Evolutionary conservation across 1,140 invertebrate genomes (phyloP), one percentile per base, ranked within the genome.

Genomic region (Zaprionus ornatus): DNA sequence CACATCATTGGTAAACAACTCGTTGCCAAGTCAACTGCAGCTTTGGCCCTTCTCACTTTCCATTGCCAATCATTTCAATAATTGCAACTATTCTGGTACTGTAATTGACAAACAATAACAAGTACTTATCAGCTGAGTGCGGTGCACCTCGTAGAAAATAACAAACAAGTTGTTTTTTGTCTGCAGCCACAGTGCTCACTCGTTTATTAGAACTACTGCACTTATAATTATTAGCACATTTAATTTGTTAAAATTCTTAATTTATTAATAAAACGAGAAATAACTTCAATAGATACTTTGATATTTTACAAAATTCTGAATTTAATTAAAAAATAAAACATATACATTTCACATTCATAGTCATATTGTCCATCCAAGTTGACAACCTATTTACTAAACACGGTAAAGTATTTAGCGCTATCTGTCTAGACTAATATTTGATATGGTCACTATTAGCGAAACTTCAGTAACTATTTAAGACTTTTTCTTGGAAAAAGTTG

Each of bases 121-220:
- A 74, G 17, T 45, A 25, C 35, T 56, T 73, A 59, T 73, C 61
- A 60, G 45, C n/a, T 45, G n/a, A 45, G 40, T 19, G 1, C 4
- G 23, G 21, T 66, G 54, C 25, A 23, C 42, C 45, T 55, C 5
- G 4, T 1, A 55, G 29, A 1, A 1, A 27, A 55, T 29, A 55
- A 27, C 5, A 55, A 27, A 55, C 25, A 55, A 50, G 45, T 50
- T 50, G 45, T 50, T 50, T 50, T 50, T 50, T 19, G 12, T 50
- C 19, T 50, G 3, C 45, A 23, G 12, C 19, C 12, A 23, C 45
- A 50, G 19, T 7, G 19, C 19, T 12, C 10, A 10, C 17, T 50
- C 19, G 1, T 21, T 50, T 2, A 13, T 50, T 23, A 50, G 3
- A 50, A 13, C 17, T 19, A 50, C 4, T n/a, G 3, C 5, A 9